Evolutionary conservation across 1,140 invertebrate genomes (phyloP), one percentile per base, ranked within the genome.

Genomic region (Euschistus heros): DNA sequence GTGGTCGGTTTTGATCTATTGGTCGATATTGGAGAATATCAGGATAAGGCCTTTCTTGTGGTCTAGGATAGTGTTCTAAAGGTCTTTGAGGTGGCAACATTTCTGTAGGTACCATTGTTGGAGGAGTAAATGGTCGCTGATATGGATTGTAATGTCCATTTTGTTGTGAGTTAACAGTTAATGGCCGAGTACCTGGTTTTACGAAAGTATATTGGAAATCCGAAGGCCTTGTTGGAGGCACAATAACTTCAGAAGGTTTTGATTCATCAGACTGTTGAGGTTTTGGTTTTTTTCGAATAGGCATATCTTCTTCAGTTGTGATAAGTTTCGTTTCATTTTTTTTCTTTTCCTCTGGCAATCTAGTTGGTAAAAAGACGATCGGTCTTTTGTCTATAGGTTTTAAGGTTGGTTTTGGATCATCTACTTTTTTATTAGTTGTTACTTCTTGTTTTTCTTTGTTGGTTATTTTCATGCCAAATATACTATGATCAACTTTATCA

Each of bases 71-170:
- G 26, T 37, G 17, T 33, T 18, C 63, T 52, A 22, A 15, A 2
- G 63, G 63, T 54, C 20, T 52, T 54, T 54, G 46, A 14, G 63
- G 63, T 22, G 30, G 61, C 14, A 24, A 24, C 20, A 62, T 42
- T 62, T 62, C 61, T 24, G 61, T 33, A 14, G 61, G 61, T 7
- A 42, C 44, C 15, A 18, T 22, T 17, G 37, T 14, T 33, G 26
- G 26, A 17, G 37, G 1, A 24, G n/a, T 18, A 15, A 47, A 42
- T 22, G 61, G 37, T 62, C 44, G 20, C 46, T 62, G 61, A 62
- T 42, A 26, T 7, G 61, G 61, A 42, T 47, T 47, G 20, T 24
- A 62, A n/a, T 30, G 24, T 24, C 24, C 54, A 57, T 17, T 57
- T 26, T 57, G 54, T 17, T 57, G 54, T 8, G 30, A 2, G 13